These are phyloP conservation scores for Festucalex cinctus DNA, from an alignment of 2,113 vertebrate genomes.

Conservation along the genomic window DNA sequence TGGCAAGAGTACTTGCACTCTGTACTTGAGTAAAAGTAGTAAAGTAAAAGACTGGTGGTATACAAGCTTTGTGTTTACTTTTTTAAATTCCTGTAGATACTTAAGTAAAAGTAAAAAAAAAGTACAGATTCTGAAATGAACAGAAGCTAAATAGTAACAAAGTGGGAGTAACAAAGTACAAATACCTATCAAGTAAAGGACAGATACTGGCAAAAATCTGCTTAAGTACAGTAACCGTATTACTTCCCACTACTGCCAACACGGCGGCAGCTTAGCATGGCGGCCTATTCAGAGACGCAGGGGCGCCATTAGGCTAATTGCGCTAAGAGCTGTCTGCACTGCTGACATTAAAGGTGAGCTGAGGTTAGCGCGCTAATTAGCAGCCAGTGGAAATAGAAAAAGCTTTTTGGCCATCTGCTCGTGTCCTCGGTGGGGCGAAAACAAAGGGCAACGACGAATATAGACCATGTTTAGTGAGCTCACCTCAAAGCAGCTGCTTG, in stretches of 20 bases:
- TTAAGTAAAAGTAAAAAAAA: no score
- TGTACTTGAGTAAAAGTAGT: no score
- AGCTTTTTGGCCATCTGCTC: constrained; percentile 59
- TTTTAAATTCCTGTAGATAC: no score
- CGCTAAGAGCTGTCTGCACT: constrained; percentile 56
- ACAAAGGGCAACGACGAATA: constrained; percentile 59
- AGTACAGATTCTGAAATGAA: no score
- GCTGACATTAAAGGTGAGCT: constrained; percentile 65
- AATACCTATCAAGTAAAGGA: neutral
- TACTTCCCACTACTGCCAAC: neutral
- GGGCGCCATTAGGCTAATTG: constrained; percentile 61
- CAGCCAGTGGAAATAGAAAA: constrained; percentile 53
- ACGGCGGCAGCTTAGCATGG: constrained; percentile 25
- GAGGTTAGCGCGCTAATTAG: constrained; percentile 60
- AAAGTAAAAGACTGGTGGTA: neutral
- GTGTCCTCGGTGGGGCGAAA: constrained; percentile 36
- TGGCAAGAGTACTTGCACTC: neutral
- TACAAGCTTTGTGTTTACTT: neutral
- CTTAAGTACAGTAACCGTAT: neutral
- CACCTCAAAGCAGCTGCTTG: constrained; percentile 35
- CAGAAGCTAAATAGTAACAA: no score
- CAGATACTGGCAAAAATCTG: neutral
- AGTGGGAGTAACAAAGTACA: no score
- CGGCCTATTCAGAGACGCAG: constrained; percentile 36
- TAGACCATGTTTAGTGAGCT: constrained; percentile 43